Evolutionary conservation across 2,113 vertebrate species (phyloP).

Genomic region (Percina caprodes): DNA sequence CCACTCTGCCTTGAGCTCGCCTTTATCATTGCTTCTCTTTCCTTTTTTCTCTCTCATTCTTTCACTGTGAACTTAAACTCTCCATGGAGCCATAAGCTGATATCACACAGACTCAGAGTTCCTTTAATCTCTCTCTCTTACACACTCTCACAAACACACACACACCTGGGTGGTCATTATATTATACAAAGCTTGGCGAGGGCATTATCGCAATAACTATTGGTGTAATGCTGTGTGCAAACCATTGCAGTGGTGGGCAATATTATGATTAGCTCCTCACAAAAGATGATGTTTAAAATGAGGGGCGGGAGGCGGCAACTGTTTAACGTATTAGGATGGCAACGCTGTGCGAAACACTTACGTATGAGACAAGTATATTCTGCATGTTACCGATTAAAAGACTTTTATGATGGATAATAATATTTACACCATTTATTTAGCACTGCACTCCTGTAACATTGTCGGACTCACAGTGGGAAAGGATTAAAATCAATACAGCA

Average conservation of each 20-base stretch:
- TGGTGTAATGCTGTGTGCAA: slow-evolving; percentile 31
- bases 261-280: slow-evolving; percentile 68
- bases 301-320: background rate
- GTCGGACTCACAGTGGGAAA: too few relatives aligned
- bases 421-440: background rate
- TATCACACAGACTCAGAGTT: slow-evolving; percentile 62
- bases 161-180: slow-evolving; percentile 66
- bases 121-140: slow-evolving; percentile 57
- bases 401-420: background rate
- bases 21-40: slow-evolving; percentile 53
- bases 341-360: background rate
- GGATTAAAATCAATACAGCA: background rate
- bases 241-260: slow-evolving; percentile 61
- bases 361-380: background rate
- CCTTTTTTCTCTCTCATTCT: slow-evolving; percentile 16
- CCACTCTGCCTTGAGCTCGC: slow-evolving; percentile 62
- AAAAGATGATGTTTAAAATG: slow-evolving; percentile 11
- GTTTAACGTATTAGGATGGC: background rate
- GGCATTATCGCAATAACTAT: slow-evolving; percentile 35
- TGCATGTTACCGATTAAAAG: background rate
- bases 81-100: slow-evolving; percentile 65
- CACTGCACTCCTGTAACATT: background rate
- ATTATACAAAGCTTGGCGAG: slow-evolving; percentile 31
- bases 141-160: slow-evolving; percentile 9
- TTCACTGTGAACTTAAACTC: slow-evolving; percentile 75